Evolutionary conservation across 2,888 invertebrate species (phyloP).

Genomic region (Cynaeus angustus): DNA sequence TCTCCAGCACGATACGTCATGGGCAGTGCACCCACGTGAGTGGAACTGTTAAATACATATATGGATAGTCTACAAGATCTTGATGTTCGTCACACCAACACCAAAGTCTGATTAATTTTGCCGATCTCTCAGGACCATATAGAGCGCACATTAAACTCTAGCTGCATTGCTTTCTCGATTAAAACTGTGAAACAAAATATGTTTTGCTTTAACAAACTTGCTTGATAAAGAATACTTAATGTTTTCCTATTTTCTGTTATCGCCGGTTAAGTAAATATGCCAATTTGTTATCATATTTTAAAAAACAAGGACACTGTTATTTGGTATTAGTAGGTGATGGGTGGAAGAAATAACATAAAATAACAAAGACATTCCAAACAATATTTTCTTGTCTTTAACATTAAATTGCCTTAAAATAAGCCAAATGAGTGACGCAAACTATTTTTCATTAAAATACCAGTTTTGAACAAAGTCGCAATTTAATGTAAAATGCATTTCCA

Average conservation of each 20-base stretch:
- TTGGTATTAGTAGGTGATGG: no score
- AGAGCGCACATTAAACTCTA: constrained; percentile 5
- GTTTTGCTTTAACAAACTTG: background rate
- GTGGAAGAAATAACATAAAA: no score
- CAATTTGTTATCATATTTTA: background rate
- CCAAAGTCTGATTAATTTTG: constrained; percentile 34
- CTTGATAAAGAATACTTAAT: background rate
- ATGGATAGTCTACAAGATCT: constrained; percentile 63
- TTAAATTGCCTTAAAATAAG: no score
- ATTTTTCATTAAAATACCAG: no score
- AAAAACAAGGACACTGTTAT: no score
- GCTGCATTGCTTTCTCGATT: no score
- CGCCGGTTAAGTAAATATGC: constrained; percentile 1
- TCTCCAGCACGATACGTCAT: constrained; percentile 54
- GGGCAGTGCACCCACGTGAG: constrained; percentile 61
- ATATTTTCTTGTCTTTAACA: no score
- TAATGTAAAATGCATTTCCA: no score
- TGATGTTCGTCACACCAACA: constrained; percentile 61
- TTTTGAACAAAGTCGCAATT: no score
- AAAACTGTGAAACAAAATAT: no score
- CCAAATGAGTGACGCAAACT: no score
- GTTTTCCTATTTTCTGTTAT: constrained; percentile 3
- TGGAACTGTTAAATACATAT: constrained; percentile 67
- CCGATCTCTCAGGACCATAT: constrained; percentile 15
- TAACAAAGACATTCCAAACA: no score